Conservation (phyloP, 2,888 invertebrate genomes). For the Cyclophora punctaria region DNA sequence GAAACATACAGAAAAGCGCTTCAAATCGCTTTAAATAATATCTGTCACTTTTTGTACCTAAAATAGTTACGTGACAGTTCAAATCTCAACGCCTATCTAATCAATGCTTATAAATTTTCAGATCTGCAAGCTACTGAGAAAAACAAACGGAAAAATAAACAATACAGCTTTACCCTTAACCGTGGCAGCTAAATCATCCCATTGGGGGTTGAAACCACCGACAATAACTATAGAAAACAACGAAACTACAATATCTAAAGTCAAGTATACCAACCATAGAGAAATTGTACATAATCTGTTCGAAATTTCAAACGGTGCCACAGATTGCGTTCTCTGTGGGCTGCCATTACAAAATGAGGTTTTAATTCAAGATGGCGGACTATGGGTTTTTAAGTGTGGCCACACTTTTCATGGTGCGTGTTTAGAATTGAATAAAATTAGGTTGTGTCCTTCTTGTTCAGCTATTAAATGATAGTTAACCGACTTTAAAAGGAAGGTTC, state of each 20-base stretch:
- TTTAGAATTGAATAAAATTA: slow-evolving; percentile 72
- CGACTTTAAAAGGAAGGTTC: too few relatives aligned
- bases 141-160: slow-evolving; percentile 38
- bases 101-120: slow-evolving; percentile 26
- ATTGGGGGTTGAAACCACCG: slow-evolving; percentile 70
- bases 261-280: slow-evolving; percentile 23
- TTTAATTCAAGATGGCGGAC: slow-evolving; percentile 75
- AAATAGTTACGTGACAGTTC: background rate
- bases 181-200: slow-evolving; percentile 51
- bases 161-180: slow-evolving; percentile 61
- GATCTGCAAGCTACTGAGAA: slow-evolving; percentile 55
- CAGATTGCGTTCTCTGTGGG: slow-evolving; percentile 73
- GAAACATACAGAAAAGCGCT: too few relatives aligned
- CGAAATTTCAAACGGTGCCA: slow-evolving; percentile 30
- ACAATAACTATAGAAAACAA: slow-evolving; percentile 7
- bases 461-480: slow-evolving; percentile 22
- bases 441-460: slow-evolving; percentile 44
- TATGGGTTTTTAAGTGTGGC: slow-evolving; percentile 77
- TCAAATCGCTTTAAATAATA: background rate
- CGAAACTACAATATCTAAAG: slow-evolving; percentile 8
- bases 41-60: background rate
- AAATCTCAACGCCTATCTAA: background rate
- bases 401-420: slow-evolving; percentile 78
- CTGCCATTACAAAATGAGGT: slow-evolving; percentile 75
- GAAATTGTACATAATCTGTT: slow-evolving; percentile 40